A percentile compares a stretch with the other conserved stretches of the same genome.
Evolutionary conservation across 2,113 vertebrate species (phyloP).

Genomic region (Pelmatolapia mariae): DNA sequence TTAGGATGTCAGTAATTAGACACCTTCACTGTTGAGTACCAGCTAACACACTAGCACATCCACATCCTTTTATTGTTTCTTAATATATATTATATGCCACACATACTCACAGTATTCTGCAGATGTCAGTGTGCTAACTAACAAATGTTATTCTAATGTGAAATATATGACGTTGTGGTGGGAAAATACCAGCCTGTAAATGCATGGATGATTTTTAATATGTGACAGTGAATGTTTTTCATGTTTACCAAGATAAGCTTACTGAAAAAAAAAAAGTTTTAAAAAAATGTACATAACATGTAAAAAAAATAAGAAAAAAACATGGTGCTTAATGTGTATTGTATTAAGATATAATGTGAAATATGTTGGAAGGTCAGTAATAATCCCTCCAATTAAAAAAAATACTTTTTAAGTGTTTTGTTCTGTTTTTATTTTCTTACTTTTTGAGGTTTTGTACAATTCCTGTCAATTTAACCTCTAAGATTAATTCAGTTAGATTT

Average conservation of each 20-base stretch:
- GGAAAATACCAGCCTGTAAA: constrained; percentile 19
- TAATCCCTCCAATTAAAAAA: constrained; percentile 19
- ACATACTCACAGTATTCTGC: not conserved
- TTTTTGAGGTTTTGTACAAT: not conserved
- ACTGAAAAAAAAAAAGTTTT: not conserved
- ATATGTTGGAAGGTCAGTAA: not conserved
- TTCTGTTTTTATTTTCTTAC: not conserved
- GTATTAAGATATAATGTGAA: constrained; percentile 15
- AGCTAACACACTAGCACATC: constrained; percentile 15
- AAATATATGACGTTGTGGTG: not conserved
- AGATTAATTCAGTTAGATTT: not conserved
- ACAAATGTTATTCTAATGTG: not conserved
- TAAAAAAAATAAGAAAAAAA: constrained; percentile 19
- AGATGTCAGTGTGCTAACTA: not conserved
- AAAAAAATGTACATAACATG: constrained; percentile 47
- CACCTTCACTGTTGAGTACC: constrained; percentile 19
- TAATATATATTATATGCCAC: not conserved
- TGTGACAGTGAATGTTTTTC: constrained; percentile 9
- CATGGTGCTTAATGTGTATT: constrained; percentile 5
- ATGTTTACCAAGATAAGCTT: constrained; percentile 44
- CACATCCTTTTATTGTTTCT: not conserved
- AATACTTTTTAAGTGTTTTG: not conserved
- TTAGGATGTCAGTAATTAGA: not conserved
- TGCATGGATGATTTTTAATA: constrained; percentile 25
- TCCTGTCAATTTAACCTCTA: not conserved